Percentiles rank a stretch among this genome's conserved stretches.
Conservation (phyloP, 2,113 vertebrate genomes). For the Actenoides lindsayi region DNA sequence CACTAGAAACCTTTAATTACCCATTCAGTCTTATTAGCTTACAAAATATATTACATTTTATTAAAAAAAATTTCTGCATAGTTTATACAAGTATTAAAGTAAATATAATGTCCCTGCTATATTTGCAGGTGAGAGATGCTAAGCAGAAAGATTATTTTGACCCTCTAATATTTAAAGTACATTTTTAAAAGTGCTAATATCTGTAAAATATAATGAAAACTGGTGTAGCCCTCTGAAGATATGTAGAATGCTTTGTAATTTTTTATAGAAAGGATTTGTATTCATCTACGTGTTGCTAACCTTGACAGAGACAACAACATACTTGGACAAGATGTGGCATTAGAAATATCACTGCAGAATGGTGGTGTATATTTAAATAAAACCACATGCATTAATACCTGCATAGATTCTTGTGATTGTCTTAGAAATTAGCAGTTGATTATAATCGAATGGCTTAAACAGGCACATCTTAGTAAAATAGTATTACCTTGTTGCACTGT, state of each 20-base stretch:
- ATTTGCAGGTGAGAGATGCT: conserved; percentile 75
- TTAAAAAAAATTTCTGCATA: conserved; percentile 78
- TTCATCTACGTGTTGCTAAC: conserved; percentile 51
- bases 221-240: conserved; percentile 66
- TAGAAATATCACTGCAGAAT: conserved; percentile 25
- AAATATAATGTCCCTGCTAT: conserved; percentile 76
- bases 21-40: conserved; percentile 87
- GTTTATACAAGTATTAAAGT: conserved; percentile 80
- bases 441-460: neutral
- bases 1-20: conserved; percentile 88
- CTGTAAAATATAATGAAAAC: conserved; percentile 69
- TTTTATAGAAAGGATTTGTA: conserved; percentile 50
- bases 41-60: conserved; percentile 86
- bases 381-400: neutral
- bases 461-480: conserved; percentile 20
- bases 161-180: conserved; percentile 73
- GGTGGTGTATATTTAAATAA: neutral
- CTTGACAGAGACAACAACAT: conserved; percentile 40
- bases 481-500: conserved; percentile 52
- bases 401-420: neutral
- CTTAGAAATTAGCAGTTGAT: neutral
- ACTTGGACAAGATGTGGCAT: neutral
- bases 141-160: conserved; percentile 78
- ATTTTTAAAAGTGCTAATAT: conserved; percentile 74
- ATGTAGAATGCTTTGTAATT: conserved; percentile 62